phyloP scores from a whole-genome alignment of 2,113 vertebrate species.

The Eulemur macaco region DNA sequence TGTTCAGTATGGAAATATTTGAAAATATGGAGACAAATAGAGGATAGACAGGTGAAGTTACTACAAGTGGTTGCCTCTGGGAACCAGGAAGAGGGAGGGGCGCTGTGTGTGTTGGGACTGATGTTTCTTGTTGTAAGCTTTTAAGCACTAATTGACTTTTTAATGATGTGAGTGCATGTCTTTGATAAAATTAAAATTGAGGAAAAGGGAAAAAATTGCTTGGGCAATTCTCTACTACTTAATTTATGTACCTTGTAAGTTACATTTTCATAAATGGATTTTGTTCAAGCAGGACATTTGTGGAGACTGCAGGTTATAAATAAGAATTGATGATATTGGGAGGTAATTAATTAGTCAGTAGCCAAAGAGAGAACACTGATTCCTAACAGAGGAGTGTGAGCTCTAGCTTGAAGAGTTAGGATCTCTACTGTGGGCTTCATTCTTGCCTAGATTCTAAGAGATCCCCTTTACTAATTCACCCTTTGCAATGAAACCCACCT shows the following conservation, averaged over 20 bases:
- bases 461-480: not conserved
- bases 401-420: not conserved
- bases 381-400: not conserved
- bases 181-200: constrained; percentile 25
- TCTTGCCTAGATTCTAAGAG: not conserved
- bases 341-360: not conserved
- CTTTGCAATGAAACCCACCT: not conserved
- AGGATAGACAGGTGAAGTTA: not conserved
- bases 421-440: not conserved
- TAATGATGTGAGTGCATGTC: not conserved
- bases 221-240: not conserved
- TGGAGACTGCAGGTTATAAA: not conserved
- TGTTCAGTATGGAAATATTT: not conserved
- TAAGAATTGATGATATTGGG: not conserved
- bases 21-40: not conserved
- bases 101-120: not conserved
- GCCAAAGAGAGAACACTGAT: not conserved
- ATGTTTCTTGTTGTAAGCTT: not conserved
- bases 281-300: not conserved
- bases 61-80: not conserved
- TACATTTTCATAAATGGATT: not conserved
- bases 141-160: constrained; percentile 33
- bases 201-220: not conserved
- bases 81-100: not conserved
- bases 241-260: not conserved